Evolutionary conservation across 1,140 invertebrate species (phyloP).

Genomic region (Drosophila hydei): DNA sequence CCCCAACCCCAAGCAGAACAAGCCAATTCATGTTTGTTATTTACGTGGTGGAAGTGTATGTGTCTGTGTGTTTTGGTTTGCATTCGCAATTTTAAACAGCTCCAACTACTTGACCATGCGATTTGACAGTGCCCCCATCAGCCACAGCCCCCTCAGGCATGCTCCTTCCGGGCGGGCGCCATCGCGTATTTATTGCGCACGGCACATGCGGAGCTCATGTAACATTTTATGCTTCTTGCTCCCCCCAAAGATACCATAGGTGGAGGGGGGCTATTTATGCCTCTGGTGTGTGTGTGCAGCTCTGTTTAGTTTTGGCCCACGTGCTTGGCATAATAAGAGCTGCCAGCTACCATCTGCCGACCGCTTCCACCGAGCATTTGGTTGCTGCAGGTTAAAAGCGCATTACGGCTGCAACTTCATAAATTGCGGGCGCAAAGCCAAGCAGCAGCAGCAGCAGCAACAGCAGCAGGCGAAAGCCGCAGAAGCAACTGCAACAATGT

Average conservation of each 20-base stretch:
- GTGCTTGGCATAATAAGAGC: conserved; percentile 70
- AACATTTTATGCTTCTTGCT: conserved; percentile 66
- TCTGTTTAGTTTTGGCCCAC: conserved; percentile 70
- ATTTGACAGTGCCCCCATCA: conserved; percentile 54
- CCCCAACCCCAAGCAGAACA: conserved; percentile 13
- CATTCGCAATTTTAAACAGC: conserved; percentile 58
- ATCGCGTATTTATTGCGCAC: conserved; percentile 75
- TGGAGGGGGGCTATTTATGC: conserved; percentile 44
- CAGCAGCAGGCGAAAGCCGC: conserved; percentile 19
- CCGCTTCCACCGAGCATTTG: conserved; percentile 7
- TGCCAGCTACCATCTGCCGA: conserved; percentile 11
- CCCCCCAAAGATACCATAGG: neutral
- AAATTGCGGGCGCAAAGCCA: conserved; percentile 59
- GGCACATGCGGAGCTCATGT: conserved; percentile 65
- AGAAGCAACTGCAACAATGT: conserved; percentile 47
- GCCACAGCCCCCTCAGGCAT: neutral
- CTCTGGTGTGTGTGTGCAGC: conserved; percentile 42
- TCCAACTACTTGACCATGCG: conserved; percentile 68
- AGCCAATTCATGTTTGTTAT: conserved; percentile 66
- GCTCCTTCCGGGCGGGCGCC: neutral
- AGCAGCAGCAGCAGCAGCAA: conserved; percentile 19
- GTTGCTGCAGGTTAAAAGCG: conserved; percentile 75
- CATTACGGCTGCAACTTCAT: conserved; percentile 77
- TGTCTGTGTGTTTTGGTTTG: conserved; percentile 26
- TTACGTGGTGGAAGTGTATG: conserved; percentile 51